Evolutionary conservation across 2,888 invertebrate species (phyloP), one percentile per base, ranked within the genome.

Genomic region (Tetanocera ferruginea): DNA sequence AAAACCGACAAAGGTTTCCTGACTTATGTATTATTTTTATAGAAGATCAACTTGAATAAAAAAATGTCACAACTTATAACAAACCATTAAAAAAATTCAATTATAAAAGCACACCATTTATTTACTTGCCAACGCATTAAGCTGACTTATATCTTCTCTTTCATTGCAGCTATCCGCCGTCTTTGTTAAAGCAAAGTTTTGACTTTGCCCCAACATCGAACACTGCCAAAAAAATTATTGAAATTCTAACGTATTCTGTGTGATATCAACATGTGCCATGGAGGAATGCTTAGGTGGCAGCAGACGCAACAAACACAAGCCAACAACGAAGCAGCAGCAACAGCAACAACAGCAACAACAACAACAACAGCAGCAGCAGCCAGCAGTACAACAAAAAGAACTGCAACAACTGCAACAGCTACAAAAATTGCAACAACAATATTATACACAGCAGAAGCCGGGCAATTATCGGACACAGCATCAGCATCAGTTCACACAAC

Each of bases 211-310:
- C 34, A 19, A 11, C 17, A 3, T 43, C 67, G 14, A 5, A 49
- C 8, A 64, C 43, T 5, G 34, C 57, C 55, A 37, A 34, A 34
- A 34, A 34, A 23, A 72, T 19, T n/a, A 34, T 23, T 19, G 67
- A 23, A 49, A 49, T 43, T 25, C 23, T 28, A 3, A 6, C 49
- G 25, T n/a, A 23, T 25, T 55, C 19, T 34, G 52, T 14, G 77
- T 77, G 76, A 79, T 81, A 84, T 83, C 87, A 88, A 84, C 86
- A 89, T 89, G 89, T 88, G 88, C 89, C 85, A 89, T 89, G 89
- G 89, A 89, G 88, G 87, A 88, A 84, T 86, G 86, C 81, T 87
- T 89, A 84, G 88, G 88, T 82, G 87, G 89, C 87, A 89, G 86
- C 87, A 87, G 87, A 84, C 86, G 85, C 86, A 87, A 82, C 49